Percentiles rank a stretch among this genome's conserved stretches.
phyloP scores from a whole-genome alignment of 2,797 vertebrate species.

The Liparis tanakae region DNA sequence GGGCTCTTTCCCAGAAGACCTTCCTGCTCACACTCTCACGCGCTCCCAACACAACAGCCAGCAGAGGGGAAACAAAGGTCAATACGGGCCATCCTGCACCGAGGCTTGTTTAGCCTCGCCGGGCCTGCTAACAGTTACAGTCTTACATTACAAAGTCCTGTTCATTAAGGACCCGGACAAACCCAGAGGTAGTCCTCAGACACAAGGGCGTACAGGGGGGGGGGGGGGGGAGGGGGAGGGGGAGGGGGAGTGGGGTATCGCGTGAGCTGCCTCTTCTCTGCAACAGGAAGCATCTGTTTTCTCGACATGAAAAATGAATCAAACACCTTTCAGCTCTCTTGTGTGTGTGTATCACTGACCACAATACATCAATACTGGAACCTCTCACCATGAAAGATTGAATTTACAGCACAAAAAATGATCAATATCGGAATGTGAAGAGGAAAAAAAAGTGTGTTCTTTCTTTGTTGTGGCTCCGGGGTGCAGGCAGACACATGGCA shows the following conservation, averaged over 20 bases:
- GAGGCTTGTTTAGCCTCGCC: conserved; percentile 29
- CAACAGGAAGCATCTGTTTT: conserved; percentile 65
- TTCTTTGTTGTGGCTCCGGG: conserved; percentile 5
- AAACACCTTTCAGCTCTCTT: conserved; percentile 50
- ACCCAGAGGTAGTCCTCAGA: conserved; percentile 50
- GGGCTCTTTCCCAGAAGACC: conserved; percentile 80
- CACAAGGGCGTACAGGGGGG: conserved; percentile 6
- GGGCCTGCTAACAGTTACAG: conserved; percentile 44
- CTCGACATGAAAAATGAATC: conserved; percentile 71
- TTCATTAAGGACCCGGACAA: conserved; percentile 75
- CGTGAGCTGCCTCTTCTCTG: conserved; percentile 52
- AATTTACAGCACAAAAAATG: conserved; percentile 42
- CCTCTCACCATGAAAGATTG: conserved; percentile 57
- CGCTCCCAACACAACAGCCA: conserved; percentile 51
- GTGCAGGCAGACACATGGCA: conserved; percentile 37
- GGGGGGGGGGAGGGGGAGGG: conserved; percentile 6
- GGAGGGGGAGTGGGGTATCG: conserved; percentile 37
- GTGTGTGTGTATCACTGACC: conserved; percentile 54
- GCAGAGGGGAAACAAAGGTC: conserved; percentile 76
- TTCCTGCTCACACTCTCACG: conserved; percentile 59
- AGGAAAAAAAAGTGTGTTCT: conserved; percentile 22
- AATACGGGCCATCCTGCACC: conserved; percentile 39
- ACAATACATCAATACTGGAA: conserved; percentile 68
- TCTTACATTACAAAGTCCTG: conserved; percentile 72
- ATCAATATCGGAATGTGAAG: conserved; percentile 59